phyloP scores from a whole-genome alignment of 2,888 invertebrate species.

The Dynastes hyllus region DNA sequence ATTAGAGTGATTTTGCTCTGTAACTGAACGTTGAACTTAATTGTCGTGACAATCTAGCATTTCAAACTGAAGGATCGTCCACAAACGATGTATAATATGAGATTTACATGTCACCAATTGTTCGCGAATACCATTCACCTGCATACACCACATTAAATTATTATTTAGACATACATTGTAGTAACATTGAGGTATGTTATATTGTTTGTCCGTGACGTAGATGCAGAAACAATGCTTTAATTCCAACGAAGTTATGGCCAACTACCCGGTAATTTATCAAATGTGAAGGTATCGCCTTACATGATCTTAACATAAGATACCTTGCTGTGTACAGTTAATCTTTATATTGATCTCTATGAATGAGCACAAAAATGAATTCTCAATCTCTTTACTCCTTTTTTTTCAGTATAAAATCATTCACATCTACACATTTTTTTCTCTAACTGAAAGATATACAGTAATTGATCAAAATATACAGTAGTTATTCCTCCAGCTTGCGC shows the following conservation, averaged over 20 bases:
- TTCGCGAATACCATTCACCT: conserved; percentile 16
- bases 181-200: background rate
- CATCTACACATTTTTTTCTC: too few species aligned
- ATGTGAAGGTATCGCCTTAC: background rate
- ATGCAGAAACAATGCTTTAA: background rate
- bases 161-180: conserved; percentile 2
- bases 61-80: background rate
- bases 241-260: background rate
- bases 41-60: background rate
- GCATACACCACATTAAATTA: background rate
- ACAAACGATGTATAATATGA: background rate
- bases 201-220: conserved; percentile 12
- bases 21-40: background rate
- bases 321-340: background rate
- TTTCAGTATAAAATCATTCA: too few species aligned
- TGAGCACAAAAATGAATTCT: too few species aligned
- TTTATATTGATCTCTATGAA: too few species aligned
- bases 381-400: too few species aligned
- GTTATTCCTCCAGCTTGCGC: too few species aligned
- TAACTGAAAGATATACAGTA: too few species aligned
- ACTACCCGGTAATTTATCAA: background rate
- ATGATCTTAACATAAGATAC: background rate
- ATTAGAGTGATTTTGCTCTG: background rate
- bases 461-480: too few species aligned
- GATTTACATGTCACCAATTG: conserved; percentile 22